These are phyloP conservation scores for Falcaria lacertinaria DNA, from an alignment of 2,888 invertebrate genomes.

Conservation along the genomic window DNA sequence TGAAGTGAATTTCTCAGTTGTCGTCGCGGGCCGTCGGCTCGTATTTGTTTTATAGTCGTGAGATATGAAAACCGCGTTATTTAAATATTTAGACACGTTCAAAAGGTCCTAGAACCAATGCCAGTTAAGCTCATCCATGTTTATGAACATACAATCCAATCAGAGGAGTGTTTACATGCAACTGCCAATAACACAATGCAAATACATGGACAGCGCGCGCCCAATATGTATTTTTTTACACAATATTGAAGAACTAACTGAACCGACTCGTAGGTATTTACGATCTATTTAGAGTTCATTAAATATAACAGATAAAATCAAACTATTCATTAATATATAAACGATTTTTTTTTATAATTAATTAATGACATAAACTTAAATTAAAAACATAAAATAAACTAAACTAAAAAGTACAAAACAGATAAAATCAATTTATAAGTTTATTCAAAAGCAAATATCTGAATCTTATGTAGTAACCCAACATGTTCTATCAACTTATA, in stretches of 20 bases:
- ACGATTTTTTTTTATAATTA: no score
- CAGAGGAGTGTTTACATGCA: conserved; percentile 64
- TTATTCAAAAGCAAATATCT: no score
- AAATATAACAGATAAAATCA: no score
- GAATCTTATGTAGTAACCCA: no score
- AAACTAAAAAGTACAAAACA: no score
- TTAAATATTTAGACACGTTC: neutral
- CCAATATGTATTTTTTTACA: conserved; percentile 25
- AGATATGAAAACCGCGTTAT: conserved; percentile 20
- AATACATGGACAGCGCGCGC: conserved; percentile 54
- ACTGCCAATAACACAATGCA: conserved; percentile 73
- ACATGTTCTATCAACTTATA: no score
- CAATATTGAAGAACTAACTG: conserved; percentile 19
- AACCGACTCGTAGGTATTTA: conserved; percentile 14
- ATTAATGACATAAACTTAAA: no score
- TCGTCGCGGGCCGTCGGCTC: conserved; percentile 44
- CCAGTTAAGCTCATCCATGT: conserved; percentile 3
- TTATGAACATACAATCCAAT: conserved; percentile 56
- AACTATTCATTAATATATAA: no score
- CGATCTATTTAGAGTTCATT: no score
- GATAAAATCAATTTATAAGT: no score
- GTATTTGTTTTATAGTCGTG: conserved; percentile 32
- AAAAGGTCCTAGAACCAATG: neutral
- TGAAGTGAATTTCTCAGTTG: conserved; percentile 65
- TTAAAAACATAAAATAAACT: no score